These are phyloP conservation scores for Anhinga anhinga DNA, from an alignment of 2,113 vertebrate genomes.

Conservation along the genomic window DNA sequence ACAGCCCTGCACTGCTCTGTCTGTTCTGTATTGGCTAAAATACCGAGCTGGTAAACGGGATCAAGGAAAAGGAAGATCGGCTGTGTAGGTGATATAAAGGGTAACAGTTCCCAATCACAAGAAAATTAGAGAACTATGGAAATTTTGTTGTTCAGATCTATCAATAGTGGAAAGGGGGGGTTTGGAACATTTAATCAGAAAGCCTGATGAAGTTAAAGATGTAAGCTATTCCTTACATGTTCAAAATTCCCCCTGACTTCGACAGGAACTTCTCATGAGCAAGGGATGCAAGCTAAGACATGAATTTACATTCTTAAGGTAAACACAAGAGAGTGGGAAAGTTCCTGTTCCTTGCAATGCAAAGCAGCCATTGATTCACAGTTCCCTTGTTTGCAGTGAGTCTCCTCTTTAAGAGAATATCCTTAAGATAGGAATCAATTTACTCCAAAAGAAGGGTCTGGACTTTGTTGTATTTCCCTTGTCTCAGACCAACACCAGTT, in stretches of 20 bases:
- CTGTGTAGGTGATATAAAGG: fast-evolving
- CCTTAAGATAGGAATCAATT: neutral
- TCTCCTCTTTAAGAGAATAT: neutral
- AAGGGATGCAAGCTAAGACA: neutral
- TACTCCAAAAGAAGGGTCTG: neutral
- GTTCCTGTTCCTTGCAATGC: neutral
- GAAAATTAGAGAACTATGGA: neutral
- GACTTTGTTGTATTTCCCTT: neutral
- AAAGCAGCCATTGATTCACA: neutral
- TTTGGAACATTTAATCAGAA: neutral
- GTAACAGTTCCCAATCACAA: neutral
- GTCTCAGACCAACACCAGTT: neutral
- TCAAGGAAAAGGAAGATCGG: neutral
- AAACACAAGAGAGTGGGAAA: neutral
- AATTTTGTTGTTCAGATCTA: neutral
- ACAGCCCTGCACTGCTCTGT: neutral
- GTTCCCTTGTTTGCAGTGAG: neutral
- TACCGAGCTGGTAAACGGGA: neutral
- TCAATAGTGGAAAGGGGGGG: neutral
- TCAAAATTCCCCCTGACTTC: neutral
- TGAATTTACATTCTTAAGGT: neutral
- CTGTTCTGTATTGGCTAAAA: neutral
- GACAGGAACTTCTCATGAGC: neutral
- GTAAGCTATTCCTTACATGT: neutral
- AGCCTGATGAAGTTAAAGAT: neutral